Conservation (phyloP, 2,113 vertebrate species). For the Progne subis region DNA sequence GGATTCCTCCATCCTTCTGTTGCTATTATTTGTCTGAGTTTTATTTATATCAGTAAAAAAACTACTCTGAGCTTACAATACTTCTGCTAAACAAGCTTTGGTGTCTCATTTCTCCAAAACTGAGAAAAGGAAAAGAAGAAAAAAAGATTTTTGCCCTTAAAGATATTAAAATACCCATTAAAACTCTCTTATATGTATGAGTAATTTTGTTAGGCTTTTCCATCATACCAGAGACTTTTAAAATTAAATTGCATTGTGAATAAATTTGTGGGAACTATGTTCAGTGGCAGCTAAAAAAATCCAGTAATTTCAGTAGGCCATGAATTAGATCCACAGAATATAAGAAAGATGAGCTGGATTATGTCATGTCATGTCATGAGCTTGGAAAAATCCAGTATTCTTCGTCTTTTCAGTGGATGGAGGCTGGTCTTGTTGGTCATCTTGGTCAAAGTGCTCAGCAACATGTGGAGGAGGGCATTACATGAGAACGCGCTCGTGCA, state of each 20-base stretch:
- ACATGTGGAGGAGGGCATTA: slow-evolving; percentile 95
- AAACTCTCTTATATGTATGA: neutral
- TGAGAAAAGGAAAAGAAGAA: neutral
- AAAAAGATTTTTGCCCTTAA: neutral
- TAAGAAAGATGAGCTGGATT: neutral
- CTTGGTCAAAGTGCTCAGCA: slow-evolving; percentile 95
- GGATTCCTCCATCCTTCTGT: neutral
- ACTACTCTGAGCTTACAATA: neutral
- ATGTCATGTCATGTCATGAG: neutral
- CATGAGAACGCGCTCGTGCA: slow-evolving; percentile 93
- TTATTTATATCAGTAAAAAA: neutral
- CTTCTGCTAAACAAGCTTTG: neutral
- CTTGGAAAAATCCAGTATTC: neutral
- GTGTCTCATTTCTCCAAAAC: neutral
- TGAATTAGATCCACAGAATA: neutral
- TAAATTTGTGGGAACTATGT: neutral
- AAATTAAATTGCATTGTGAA: neutral
- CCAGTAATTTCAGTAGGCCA: neutral
- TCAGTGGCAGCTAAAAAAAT: neutral
- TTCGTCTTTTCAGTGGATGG: slow-evolving; percentile 86
- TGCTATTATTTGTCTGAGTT: neutral
- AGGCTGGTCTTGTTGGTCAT: slow-evolving; percentile 95
- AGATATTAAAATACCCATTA: neutral
- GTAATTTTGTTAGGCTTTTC: neutral
- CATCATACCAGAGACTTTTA: neutral